phyloP scores from a whole-genome alignment of 2,888 invertebrate genomes.

The Apeira syringaria region DNA sequence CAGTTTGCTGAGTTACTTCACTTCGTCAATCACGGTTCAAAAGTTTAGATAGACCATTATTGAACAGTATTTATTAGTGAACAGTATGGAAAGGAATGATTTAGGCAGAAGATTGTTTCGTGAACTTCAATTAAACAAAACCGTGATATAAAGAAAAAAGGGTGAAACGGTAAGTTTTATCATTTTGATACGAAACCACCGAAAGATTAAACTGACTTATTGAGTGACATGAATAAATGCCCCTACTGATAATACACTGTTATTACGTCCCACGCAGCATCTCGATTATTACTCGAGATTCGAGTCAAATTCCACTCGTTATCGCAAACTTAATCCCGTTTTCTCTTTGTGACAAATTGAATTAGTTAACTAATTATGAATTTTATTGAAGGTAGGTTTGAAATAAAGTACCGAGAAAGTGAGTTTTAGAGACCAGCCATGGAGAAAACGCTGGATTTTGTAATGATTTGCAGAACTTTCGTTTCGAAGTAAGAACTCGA shows the following conservation, averaged over 20 bases:
- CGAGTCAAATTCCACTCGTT: constrained; percentile 39
- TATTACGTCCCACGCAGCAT: constrained; percentile 19
- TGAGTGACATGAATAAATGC: background rate
- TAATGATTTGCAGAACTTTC: constrained; percentile 23
- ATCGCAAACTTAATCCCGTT: constrained; percentile 45
- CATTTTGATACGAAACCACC: too few species aligned
- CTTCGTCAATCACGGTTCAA: constrained; percentile 58
- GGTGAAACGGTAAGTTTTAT: too few species aligned
- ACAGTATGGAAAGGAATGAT: constrained; percentile 1
- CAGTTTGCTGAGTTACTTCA: constrained; percentile 61
- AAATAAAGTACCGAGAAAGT: constrained; percentile 22
- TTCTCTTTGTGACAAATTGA: constrained; percentile 50
- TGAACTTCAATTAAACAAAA: too few species aligned
- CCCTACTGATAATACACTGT: constrained; percentile 6
- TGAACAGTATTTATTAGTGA: constrained; percentile 1
- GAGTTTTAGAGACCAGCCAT: constrained; percentile 24
- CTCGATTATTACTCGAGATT: constrained; percentile 33
- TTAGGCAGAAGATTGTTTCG: too few species aligned
- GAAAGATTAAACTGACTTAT: too few species aligned
- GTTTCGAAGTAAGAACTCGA: constrained; percentile 22
- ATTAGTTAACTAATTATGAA: constrained; percentile 48
- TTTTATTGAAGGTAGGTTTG: constrained; percentile 44
- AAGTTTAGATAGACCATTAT: constrained; percentile 45
- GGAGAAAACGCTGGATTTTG: constrained; percentile 21
- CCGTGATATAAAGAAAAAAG: too few species aligned